phyloP scores from a whole-genome alignment of 2,113 vertebrate species.

The Euleptes europaea region DNA sequence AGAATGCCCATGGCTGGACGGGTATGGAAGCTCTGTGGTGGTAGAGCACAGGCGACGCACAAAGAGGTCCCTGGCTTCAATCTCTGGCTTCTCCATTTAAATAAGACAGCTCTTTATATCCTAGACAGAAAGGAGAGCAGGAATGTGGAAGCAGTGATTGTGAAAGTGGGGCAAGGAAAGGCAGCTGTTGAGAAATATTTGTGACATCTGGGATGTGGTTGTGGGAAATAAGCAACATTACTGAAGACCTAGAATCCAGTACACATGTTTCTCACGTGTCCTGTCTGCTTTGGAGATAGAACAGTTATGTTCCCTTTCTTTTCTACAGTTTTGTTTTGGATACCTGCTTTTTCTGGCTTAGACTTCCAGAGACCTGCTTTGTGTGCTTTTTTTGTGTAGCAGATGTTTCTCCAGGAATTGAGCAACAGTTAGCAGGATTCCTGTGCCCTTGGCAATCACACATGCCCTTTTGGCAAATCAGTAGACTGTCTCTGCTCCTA shows the following conservation, averaged over 20 bases:
- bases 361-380: neutral
- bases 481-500: neutral
- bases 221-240: neutral
- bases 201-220: neutral
- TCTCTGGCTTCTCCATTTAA: neutral
- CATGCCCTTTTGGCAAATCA: neutral
- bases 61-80: neutral
- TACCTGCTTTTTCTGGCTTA: neutral
- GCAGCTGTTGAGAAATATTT: neutral
- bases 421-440: no score
- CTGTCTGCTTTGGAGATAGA: neutral
- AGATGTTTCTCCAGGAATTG: neutral
- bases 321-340: neutral
- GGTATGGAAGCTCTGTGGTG: constrained; percentile 66
- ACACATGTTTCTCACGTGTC: no score
- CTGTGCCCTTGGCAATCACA: neutral
- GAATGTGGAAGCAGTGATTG: neutral
- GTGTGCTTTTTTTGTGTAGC: neutral
- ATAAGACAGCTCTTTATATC: neutral
- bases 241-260: neutral
- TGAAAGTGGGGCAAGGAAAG: neutral
- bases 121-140: neutral
- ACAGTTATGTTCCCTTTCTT: neutral
- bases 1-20: constrained; percentile 89
- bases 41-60: neutral